phyloP scores from a whole-genome alignment of 92 coral and sea anemone genomes.

The Siderastrea radians region DNA sequence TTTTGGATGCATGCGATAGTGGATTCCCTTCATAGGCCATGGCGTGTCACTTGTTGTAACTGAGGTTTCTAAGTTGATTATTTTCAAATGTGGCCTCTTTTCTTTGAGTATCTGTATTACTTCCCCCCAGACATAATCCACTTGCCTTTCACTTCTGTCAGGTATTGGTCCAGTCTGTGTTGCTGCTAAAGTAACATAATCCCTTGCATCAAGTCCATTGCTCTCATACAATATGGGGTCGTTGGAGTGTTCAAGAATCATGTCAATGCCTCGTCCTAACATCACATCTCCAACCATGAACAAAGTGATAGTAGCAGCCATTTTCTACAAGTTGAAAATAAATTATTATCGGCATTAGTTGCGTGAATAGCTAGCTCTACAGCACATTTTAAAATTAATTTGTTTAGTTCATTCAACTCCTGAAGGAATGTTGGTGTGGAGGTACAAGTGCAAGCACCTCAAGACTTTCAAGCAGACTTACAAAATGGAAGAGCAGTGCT shows the following conservation, averaged over 20 bases:
- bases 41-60: conserved; percentile 81
- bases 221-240: conserved; percentile 83
- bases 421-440: no score
- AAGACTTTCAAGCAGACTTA: no score
- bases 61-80: conserved; percentile 90
- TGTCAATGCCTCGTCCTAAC: conserved; percentile 92
- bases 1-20: conserved; percentile 90
- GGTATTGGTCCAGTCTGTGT: conserved; percentile 84
- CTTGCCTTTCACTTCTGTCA: conserved; percentile 68
- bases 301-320: conserved; percentile 42
- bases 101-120: conserved; percentile 76
- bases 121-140: conserved; percentile 89
- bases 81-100: conserved; percentile 78
- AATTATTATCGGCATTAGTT: not conserved
- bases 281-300: conserved; percentile 94
- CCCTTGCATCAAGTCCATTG: conserved; percentile 84
- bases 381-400: no score
- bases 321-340: conserved; percentile 16
- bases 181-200: conserved; percentile 81
- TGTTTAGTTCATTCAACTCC: no score
- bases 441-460: no score
- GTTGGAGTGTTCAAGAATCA: conserved; percentile 78
- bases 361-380: no score
- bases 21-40: conserved; percentile 91
- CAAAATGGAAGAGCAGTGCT: no score